Evolutionary conservation across 2,797 vertebrate species (phyloP).

Genomic region (Euthynnus affinis): DNA sequence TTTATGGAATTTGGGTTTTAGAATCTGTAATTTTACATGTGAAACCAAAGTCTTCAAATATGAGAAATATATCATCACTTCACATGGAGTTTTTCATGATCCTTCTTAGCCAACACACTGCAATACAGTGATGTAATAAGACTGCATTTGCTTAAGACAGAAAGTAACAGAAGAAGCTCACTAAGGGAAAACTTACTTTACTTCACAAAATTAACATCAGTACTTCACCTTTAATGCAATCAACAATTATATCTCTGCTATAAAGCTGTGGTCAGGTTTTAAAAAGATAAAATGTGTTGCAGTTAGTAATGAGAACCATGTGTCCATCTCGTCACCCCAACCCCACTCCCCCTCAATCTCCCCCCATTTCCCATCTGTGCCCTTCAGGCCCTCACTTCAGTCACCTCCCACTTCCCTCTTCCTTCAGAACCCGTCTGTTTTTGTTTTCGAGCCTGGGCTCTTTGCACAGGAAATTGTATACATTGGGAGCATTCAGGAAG

Average conservation of each 20-base stretch:
- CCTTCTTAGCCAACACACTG: slow-evolving; percentile 20
- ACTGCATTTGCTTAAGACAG: slow-evolving; percentile 39
- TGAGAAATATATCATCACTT: slow-evolving; percentile 5
- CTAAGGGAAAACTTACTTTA: background rate
- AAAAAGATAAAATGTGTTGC: slow-evolving; percentile 59
- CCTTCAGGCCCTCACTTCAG: slow-evolving; percentile 80
- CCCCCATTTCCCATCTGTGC: slow-evolving; percentile 83
- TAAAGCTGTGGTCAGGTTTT: slow-evolving; percentile 24
- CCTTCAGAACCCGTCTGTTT: slow-evolving; percentile 85
- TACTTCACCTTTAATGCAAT: background rate
- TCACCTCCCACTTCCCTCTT: slow-evolving; percentile 85
- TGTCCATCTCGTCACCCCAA: slow-evolving; percentile 65
- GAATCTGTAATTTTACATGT: slow-evolving; percentile 33
- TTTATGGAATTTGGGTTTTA: slow-evolving; percentile 29
- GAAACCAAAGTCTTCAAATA: slow-evolving; percentile 17
- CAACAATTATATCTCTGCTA: background rate
- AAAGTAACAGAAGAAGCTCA: background rate
- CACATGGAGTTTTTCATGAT: slow-evolving; percentile 6
- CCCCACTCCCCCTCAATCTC: slow-evolving; percentile 12
- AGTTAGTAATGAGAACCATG: slow-evolving; percentile 82
- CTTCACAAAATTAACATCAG: background rate
- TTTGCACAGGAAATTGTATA: slow-evolving; percentile 89
- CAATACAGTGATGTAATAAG: slow-evolving; percentile 19
- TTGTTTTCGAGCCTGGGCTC: slow-evolving; percentile 86
- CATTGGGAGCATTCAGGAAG: slow-evolving; percentile 88